Conservation (phyloP, 92 coral and sea anemone genomes). For the Epizoanthus rinbou region DNA sequence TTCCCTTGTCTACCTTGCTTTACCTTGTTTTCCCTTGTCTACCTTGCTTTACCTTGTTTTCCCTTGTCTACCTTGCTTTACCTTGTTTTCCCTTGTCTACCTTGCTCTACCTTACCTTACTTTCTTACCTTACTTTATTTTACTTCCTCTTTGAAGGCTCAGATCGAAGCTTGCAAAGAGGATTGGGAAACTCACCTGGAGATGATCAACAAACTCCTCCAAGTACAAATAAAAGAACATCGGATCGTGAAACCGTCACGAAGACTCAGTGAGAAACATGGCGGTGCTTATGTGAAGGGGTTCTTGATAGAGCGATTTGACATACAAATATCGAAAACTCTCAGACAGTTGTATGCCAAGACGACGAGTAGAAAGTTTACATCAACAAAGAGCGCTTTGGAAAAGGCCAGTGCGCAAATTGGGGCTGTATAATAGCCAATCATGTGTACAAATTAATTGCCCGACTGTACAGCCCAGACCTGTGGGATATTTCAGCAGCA, state of each 20-base stretch:
- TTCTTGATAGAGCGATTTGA: constrained; percentile 67
- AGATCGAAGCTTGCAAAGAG: constrained; percentile 55
- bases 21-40: too few species aligned
- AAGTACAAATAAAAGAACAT: constrained; percentile 69
- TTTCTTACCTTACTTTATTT: not conserved
- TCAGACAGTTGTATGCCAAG: constrained; percentile 75
- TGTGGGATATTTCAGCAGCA: too few species aligned
- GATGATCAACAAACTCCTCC: constrained; percentile 64
- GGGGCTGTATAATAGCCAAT: constrained; percentile 12
- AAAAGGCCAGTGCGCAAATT: constrained; percentile 65
- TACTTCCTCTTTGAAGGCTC: constrained; percentile 12
- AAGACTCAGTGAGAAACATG: constrained; percentile 39
- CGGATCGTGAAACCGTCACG: constrained; percentile 79
- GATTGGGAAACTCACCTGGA: constrained; percentile 81
- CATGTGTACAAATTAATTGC: too few species aligned
- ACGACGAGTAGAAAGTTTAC: constrained; percentile 84
- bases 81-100: too few species aligned
- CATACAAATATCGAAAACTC: constrained; percentile 66
- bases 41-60: too few species aligned
- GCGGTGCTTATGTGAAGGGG: constrained; percentile 66
- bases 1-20: too few species aligned
- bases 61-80: too few species aligned
- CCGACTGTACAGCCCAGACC: too few species aligned
- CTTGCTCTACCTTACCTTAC: too few species aligned
- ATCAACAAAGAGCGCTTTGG: constrained; percentile 75